These are phyloP conservation scores for Anguilla japonica DNA, from an alignment of 2,113 vertebrate genomes.

Conservation along the genomic window DNA sequence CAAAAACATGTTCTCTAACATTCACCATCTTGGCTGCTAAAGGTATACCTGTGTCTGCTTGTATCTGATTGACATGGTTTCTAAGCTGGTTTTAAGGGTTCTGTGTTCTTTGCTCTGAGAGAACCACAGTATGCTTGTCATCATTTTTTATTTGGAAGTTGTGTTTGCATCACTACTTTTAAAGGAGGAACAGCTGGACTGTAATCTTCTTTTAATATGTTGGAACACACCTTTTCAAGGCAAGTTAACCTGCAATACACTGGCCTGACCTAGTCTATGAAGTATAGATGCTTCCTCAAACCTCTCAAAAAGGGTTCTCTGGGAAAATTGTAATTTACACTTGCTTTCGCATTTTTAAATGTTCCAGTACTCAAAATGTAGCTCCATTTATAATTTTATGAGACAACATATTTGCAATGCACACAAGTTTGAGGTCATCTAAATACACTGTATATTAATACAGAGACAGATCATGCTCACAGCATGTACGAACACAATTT, in stretches of 20 bases:
- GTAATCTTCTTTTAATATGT: conserved; percentile 9
- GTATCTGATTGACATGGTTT: neutral
- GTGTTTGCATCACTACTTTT: conserved; percentile 11
- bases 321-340: neutral
- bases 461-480: neutral
- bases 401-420: conserved; percentile 2
- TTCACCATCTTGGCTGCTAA: neutral
- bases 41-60: neutral
- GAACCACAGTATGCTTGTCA: neutral
- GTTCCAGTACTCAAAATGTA: neutral
- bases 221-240: conserved; percentile 17
- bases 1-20: neutral
- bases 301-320: neutral
- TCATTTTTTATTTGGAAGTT: conserved; percentile 11
- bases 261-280: neutral
- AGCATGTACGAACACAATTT: neutral
- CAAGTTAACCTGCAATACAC: neutral
- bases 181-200: neutral
- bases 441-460: neutral
- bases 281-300: neutral
- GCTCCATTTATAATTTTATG: neutral
- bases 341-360: neutral
- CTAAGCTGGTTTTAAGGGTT: neutral
- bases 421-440: neutral
- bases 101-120: neutral